Evolutionary conservation across 2,797 vertebrate species (phyloP).

Genomic region (Melanogrammus aeglefinus): DNA sequence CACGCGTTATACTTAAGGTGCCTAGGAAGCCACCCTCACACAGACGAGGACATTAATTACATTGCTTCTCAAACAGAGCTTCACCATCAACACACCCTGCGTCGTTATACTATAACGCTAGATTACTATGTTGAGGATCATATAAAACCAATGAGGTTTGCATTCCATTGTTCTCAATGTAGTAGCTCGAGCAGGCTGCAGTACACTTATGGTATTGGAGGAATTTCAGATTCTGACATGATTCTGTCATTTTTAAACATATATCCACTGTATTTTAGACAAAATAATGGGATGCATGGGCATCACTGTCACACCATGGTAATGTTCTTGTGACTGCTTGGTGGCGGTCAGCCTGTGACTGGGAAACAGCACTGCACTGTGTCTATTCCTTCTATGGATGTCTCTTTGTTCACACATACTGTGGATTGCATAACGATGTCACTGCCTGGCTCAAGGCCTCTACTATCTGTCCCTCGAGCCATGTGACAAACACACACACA

Average conservation of each 20-base stretch:
- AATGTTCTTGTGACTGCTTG: slow-evolving; percentile 14
- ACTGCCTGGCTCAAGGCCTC: slow-evolving; percentile 45
- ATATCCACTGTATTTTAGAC: background rate
- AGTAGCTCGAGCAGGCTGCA: background rate
- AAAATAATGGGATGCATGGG: background rate
- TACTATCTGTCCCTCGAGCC: slow-evolving; percentile 50
- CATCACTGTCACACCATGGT: slow-evolving; percentile 8
- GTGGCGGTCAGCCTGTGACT: background rate
- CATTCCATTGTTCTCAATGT: too few species aligned
- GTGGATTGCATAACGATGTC: slow-evolving; percentile 58
- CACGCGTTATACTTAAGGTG: too few species aligned
- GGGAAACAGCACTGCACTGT: background rate
- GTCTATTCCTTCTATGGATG: slow-evolving; percentile 18
- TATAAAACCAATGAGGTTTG: too few species aligned
- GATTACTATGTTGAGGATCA: too few species aligned
- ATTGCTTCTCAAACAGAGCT: too few species aligned
- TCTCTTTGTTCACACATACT: slow-evolving; percentile 44
- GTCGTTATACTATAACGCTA: too few species aligned
- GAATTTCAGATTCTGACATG: background rate
- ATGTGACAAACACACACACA: slow-evolving; percentile 32
- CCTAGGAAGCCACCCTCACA: too few species aligned
- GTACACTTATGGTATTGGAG: background rate
- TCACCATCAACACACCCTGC: too few species aligned
- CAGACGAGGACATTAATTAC: too few species aligned
- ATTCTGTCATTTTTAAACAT: background rate